phyloP scores from a whole-genome alignment of 2,113 vertebrate species.

The Eonycteris spelaea region DNA sequence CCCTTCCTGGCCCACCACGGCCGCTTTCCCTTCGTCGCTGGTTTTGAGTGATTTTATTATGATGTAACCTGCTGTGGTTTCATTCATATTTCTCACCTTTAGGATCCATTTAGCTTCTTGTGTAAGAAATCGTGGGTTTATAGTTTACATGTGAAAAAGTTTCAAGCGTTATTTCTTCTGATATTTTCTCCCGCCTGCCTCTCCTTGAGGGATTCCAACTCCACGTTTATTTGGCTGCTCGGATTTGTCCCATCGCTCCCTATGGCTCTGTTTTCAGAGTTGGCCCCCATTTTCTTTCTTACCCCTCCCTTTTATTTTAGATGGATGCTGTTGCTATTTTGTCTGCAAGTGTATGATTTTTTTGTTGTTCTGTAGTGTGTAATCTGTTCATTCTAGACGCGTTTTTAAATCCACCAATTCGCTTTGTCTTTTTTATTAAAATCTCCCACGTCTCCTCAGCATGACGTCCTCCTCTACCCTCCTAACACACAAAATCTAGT shows the following conservation, averaged over 20 bases:
- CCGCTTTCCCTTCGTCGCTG: not conserved
- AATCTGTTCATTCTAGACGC: not conserved
- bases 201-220: not conserved
- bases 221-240: accelerated
- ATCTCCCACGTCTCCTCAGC: not conserved
- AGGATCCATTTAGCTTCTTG: not conserved
- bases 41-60: not conserved
- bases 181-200: not conserved
- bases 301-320: not conserved
- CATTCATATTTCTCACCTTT: not conserved
- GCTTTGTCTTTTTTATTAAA: not conserved
- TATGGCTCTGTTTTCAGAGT: accelerated
- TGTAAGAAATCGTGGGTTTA: not conserved
- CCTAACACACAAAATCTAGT: not conserved
- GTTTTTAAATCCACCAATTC: not conserved
- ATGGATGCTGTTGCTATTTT: not conserved
- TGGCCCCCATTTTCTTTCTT: not conserved
- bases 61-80: no score
- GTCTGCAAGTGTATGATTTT: not conserved
- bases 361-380: not conserved
- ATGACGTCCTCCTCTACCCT: not conserved
- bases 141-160: not conserved
- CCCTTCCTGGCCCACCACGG: no score
- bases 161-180: not conserved
- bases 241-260: not conserved